Conservation (phyloP, 2,113 vertebrate species). For the Colossoma macropomum region DNA sequence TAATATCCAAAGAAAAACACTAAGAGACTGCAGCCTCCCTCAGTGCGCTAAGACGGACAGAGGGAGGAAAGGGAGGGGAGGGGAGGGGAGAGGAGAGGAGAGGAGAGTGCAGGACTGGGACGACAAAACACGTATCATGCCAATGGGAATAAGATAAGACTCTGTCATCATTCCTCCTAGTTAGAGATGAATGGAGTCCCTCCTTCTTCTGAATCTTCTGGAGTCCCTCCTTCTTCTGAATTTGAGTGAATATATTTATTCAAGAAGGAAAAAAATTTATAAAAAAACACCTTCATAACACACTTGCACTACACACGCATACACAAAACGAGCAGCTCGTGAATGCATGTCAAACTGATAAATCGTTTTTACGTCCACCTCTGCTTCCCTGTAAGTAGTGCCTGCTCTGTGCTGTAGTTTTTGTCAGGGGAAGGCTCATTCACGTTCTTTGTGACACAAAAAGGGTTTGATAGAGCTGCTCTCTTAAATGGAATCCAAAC, state of each 20-base stretch:
- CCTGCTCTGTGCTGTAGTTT: conserved; percentile 80
- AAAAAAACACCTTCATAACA: conserved; percentile 54
- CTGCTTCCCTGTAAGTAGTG: conserved; percentile 88
- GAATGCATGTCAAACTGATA: conserved; percentile 92
- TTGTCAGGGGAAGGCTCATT: conserved; percentile 45
- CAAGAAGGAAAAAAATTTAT: conserved; percentile 44
- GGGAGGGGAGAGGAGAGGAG: conserved; percentile 62
- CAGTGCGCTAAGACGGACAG: conserved; percentile 48
- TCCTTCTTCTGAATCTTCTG: conserved; percentile 69
- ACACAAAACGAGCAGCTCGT: conserved; percentile 81
- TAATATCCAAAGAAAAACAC: conserved; percentile 86
- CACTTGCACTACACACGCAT: conserved; percentile 73
- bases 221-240: conserved; percentile 65
- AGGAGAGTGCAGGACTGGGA: conserved; percentile 19
- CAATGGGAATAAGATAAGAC: conserved; percentile 70
- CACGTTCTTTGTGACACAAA: conserved; percentile 29
- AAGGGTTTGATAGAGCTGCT: conserved; percentile 45
- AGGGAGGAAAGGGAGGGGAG: conserved; percentile 66
- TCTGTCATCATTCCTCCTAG: conserved; percentile 81
- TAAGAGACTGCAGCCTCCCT: conserved; percentile 75
- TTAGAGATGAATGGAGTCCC: conserved; percentile 75
- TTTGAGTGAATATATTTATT: conserved; percentile 71
- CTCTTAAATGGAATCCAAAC: conserved; percentile 36
- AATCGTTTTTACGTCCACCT: conserved; percentile 85
- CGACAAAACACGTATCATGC: conserved; percentile 65